These are phyloP conservation scores for Tupaia tana DNA, from an alignment of 2,113 vertebrate species.

Conservation along the genomic window DNA sequence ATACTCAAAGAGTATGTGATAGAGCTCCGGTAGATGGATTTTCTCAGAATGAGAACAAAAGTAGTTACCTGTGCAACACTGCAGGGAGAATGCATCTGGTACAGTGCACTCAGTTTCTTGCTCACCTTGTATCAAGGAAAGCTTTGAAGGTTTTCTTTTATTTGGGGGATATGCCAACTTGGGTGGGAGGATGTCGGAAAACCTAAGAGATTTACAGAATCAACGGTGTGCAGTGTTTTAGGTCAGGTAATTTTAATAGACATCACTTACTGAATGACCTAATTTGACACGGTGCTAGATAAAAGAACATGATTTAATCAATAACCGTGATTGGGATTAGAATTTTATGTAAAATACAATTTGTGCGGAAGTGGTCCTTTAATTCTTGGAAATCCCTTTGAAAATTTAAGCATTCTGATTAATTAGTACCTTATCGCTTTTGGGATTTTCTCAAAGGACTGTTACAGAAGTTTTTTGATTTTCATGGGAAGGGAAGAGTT, in stretches of 20 bases:
- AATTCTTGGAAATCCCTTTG: conserved; percentile 50
- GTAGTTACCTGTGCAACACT: conserved; percentile 83
- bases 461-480: conserved; percentile 23
- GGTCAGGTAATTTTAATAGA: background rate
- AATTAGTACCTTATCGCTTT: background rate
- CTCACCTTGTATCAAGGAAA: conserved; percentile 60
- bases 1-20: conserved; percentile 84
- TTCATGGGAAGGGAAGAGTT: background rate
- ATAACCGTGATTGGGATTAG: conserved; percentile 51
- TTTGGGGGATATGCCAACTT: background rate
- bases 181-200: background rate
- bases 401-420: background rate
- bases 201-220: background rate
- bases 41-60: conserved; percentile 82
- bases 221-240: conserved; percentile 50
- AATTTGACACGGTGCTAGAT: conserved; percentile 20
- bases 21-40: conserved; percentile 84
- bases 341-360: conserved; percentile 46
- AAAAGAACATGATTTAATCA: conserved; percentile 34
- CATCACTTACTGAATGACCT: conserved; percentile 16
- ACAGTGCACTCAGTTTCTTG: conserved; percentile 82
- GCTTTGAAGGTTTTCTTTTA: conserved; percentile 61
- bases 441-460: conserved; percentile 43
- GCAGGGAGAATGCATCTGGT: conserved; percentile 94
- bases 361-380: conserved; percentile 33